Percentiles rank a stretch among this genome's conserved stretches.
Evolutionary conservation across 2,888 invertebrate species (phyloP).

Genomic region (Dione vanillae): DNA sequence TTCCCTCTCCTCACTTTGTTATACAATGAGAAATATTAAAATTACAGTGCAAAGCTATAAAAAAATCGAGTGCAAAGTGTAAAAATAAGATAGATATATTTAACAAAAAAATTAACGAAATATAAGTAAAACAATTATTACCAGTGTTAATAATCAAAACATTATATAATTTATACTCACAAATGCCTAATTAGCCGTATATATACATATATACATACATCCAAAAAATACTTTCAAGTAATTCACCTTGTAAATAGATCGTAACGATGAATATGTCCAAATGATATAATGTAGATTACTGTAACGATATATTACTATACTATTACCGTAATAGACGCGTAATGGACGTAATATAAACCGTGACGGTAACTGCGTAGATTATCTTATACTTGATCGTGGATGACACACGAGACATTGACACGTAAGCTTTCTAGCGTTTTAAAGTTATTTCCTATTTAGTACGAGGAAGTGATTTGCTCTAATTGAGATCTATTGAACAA

Average conservation of each 20-base stretch:
- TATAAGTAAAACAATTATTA: too few relatives aligned
- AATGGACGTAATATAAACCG: constrained; percentile 1
- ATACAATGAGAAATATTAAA: too few relatives aligned
- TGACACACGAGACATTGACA: constrained; percentile 30
- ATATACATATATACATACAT: too few relatives aligned
- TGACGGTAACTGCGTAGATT: constrained; percentile 23
- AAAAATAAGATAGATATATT: too few relatives aligned
- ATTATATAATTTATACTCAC: too few relatives aligned
- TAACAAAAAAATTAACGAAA: too few relatives aligned
- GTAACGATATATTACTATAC: constrained; percentile 20
- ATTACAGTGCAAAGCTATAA: too few relatives aligned
- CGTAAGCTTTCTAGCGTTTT: constrained; percentile 9
- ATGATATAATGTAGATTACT: constrained; percentile 18
- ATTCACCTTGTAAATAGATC: not conserved
- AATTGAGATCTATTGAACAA: constrained; percentile 3
- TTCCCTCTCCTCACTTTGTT: too few relatives aligned
- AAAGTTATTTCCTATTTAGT: constrained; percentile 8
- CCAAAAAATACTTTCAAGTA: not conserved
- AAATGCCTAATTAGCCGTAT: too few relatives aligned
- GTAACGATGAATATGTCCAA: not conserved
- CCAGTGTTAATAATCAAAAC: too few relatives aligned
- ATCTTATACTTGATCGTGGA: constrained; percentile 14
- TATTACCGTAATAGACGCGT: constrained; percentile 12
- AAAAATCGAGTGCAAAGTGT: too few relatives aligned
- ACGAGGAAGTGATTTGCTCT: not conserved